Evolutionary conservation across 2,888 invertebrate species (phyloP), one percentile per base, ranked within the genome.

Genomic region (Plutella xylostella): DNA sequence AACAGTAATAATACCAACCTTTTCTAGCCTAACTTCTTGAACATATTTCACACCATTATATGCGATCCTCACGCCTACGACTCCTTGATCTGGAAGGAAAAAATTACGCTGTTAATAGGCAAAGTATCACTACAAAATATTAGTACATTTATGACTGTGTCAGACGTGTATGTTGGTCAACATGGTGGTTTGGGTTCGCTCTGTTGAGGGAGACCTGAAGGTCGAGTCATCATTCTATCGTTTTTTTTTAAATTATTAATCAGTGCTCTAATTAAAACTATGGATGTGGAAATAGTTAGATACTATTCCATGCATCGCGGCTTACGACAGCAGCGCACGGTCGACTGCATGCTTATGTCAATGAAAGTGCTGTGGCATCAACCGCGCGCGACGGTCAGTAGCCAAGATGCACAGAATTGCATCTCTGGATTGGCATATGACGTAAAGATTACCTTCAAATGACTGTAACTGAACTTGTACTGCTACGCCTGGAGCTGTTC

Each of bases 181-280:
- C 68, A 69, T 62, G 67, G 61, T 67, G 51, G 35, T 49, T 49
- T 72, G 73, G 77, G 77, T 78, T 78, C 77, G n/a, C 77, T 78
- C 78, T 78, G 77, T 54, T 62, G 77, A 78, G 77, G 77, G 77
- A 78, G 78, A 78, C 78, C 78, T 78, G 78, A 78, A 64, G 74
- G 76, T 75, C 69, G 19, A 46, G 53, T 75, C 72, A 76, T 77
- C 77, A 77, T 72, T 35, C 42, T 9, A 15, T 25, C 11, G 2
- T 6, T 12, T 28, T 25, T 25, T 25, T 7, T 7, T 7, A 9
- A 25, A 5, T 25, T 25, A 7, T 25, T 25, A 25, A 22, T 6
- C 5, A 22, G 22, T n/a, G 9, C 9, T 22, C 6, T 22, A 22
- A 9, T 22, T 22, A 6, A 5, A 22, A 22, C 9, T 6, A 9